phyloP scores from a whole-genome alignment of 1,140 invertebrate species.

The Ceratina calcarata region DNA sequence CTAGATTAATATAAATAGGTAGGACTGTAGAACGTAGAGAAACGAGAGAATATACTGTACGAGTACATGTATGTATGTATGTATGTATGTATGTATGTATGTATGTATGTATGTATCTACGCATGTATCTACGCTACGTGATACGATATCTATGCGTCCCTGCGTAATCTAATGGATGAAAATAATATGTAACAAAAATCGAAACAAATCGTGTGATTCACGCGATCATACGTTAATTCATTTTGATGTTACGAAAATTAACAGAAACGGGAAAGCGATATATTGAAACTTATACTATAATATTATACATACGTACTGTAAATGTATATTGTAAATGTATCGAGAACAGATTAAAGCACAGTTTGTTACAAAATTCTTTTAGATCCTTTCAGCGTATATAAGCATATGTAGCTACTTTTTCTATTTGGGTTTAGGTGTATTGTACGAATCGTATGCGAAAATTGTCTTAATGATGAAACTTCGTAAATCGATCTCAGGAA shows the following conservation, averaged over 20 bases:
- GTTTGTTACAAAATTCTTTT: slow-evolving; percentile 74
- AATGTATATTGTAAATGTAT: slow-evolving; percentile 79
- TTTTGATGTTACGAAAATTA: slow-evolving; percentile 65
- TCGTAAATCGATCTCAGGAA: too few relatives aligned
- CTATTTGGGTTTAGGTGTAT: too few relatives aligned
- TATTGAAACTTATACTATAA: slow-evolving; percentile 70
- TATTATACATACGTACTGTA: slow-evolving; percentile 78
- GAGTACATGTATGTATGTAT: slow-evolving; percentile 5
- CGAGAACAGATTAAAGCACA: slow-evolving; percentile 77
- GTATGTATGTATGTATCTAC: slow-evolving; percentile 32
- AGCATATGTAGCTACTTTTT: too few relatives aligned
- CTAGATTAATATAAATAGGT: neutral
- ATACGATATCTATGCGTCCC: slow-evolving; percentile 13
- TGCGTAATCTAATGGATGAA: slow-evolving; percentile 26
- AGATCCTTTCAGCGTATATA: neutral
- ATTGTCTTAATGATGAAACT: too few relatives aligned
- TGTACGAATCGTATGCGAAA: too few relatives aligned
- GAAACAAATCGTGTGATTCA: too few relatives aligned
- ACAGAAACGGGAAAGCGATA: slow-evolving; percentile 68
- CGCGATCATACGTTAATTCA: slow-evolving; percentile 60
- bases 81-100: slow-evolving; percentile 17
- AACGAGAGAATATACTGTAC: too few relatives aligned
- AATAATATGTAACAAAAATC: slow-evolving; percentile 64
- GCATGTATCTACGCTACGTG: slow-evolving; percentile 42
- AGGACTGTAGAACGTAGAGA: neutral